Base-by-base conservation (phyloP, 2,888 invertebrate genomes). In the Leucophora obtusa region DNA sequence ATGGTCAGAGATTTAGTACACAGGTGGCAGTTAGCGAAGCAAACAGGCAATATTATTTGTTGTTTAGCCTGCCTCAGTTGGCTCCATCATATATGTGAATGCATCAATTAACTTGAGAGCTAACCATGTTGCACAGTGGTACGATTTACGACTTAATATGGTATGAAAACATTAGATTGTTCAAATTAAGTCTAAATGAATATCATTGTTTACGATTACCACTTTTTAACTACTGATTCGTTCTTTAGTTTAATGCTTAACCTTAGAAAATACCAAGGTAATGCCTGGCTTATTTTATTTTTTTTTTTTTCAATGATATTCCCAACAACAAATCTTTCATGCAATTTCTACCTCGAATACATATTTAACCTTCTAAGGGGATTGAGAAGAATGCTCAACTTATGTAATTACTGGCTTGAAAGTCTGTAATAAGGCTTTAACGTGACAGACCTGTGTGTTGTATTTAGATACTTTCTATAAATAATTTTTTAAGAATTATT, bases 1-100 rank as follows among this genome's bases (percentile, higher is more conserved):
- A 81, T 81, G 77, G 65, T 66, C 73, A 66, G 62, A 77, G 77
- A 81, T 77, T 81, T 74, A 62, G 81, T 77, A 74, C 81, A 81
- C 81, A 81, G 81, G 77, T 81, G 81, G 81, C 73, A 77, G 76
- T 70, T 65, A 47, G 68, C 43, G 56, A 69, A 60, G 38, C 72
- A 73, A 65, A n/a, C 69, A 8, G 35, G 59, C 65, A 68, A 14
- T 59, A 33, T 58, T 65, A 11, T 15, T 62, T 28, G 15, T 56
- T 71, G 65, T 51, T 59, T 68, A 6, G 50, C 10, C 56, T 69
- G 73, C 53, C 17, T 47, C 21, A 8, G 71, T 54, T 77, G 71
- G 54, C 66, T 60, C 60, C 71, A 15, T 28, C 15, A 65, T 66
- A 81, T 70, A 77, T 77, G 73, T 77, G 81, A 77, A 77, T 60